These are phyloP conservation scores for Loriculus beryllinus DNA, from an alignment of 2,797 vertebrate species.

Conservation along the genomic window DNA sequence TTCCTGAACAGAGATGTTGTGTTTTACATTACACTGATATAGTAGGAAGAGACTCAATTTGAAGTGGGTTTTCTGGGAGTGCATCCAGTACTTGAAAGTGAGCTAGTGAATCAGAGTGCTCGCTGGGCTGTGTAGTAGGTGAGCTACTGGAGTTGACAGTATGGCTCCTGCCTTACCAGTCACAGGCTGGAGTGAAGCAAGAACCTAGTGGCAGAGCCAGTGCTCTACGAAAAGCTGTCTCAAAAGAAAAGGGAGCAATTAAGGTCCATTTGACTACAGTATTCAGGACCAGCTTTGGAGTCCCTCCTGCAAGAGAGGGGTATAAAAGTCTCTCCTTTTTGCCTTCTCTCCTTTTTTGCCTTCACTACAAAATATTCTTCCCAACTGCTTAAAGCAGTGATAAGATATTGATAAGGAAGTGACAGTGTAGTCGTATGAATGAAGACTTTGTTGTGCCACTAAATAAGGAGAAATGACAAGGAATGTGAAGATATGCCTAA, in stretches of 20 bases:
- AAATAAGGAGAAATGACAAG: slow-evolving; percentile 6
- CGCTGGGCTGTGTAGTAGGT: neutral
- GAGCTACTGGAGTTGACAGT: neutral
- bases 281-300: neutral
- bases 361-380: neutral
- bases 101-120: neutral
- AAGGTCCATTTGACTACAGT: neutral
- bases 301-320: neutral
- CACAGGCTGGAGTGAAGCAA: neutral
- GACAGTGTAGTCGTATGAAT: neutral
- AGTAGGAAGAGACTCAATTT: neutral
- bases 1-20: neutral
- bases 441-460: neutral
- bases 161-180: neutral
- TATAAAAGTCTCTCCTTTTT: neutral
- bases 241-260: neutral
- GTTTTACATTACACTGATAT: neutral
- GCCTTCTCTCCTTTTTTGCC: neutral
- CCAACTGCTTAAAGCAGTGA: neutral
- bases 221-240: neutral
- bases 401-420: neutral
- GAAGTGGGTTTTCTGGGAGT: slow-evolving; percentile 1
- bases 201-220: neutral
- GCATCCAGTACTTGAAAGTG: neutral
- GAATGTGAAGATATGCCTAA: slow-evolving; percentile 32